A percentile compares a stretch with the other conserved stretches of the same genome.
Conservation (phyloP, 2,797 vertebrate genomes). For the Euphonia xanthogaster region DNA sequence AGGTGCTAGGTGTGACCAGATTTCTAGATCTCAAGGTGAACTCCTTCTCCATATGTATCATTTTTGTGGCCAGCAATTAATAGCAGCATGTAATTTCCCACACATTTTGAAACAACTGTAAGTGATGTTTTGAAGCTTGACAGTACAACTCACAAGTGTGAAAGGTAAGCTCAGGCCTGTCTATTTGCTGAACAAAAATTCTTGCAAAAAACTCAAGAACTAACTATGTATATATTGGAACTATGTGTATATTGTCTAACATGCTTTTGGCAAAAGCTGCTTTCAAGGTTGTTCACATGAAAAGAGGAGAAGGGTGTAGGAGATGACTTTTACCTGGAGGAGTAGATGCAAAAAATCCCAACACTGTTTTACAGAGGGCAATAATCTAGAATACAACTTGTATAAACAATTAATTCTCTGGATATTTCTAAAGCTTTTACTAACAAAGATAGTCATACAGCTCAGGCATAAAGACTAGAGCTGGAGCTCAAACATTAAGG, state of each 20-base stretch:
- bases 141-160: background rate
- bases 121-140: background rate
- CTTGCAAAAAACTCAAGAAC: background rate
- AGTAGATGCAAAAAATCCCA: background rate
- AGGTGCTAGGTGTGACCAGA: background rate
- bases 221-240: background rate
- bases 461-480: background rate
- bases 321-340: background rate
- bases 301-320: background rate
- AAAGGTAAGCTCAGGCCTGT: background rate
- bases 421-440: background rate
- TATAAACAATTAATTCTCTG: background rate
- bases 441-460: background rate
- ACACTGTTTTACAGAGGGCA: background rate
- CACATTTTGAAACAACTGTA: background rate
- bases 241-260: background rate
- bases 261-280: background rate
- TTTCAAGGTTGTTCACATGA: background rate
- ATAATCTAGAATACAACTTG: background rate
- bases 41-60: fast-evolving
- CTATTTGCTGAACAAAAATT: background rate
- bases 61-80: background rate
- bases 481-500: background rate
- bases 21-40: background rate
- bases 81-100: background rate